Evolutionary conservation across 2,797 vertebrate genomes (phyloP).

Genomic region (Paedocypris micromegethes): DNA sequence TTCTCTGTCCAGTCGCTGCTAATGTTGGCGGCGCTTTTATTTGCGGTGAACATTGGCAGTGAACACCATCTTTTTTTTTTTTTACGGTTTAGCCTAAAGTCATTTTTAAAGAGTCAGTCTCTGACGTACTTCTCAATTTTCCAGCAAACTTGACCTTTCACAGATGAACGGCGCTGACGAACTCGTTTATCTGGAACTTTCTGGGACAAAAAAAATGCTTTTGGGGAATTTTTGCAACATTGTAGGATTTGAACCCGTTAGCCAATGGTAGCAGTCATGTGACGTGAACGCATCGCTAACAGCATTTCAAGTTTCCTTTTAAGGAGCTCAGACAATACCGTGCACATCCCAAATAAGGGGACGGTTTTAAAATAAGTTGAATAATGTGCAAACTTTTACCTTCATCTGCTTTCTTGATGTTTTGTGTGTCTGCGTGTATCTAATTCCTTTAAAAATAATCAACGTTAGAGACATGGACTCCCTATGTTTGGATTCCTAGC

Average conservation of each 20-base stretch:
- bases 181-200: slow-evolving; percentile 25
- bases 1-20: slow-evolving; percentile 15
- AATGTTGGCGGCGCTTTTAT: slow-evolving; percentile 34
- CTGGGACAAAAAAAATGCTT: slow-evolving; percentile 36
- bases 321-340: slow-evolving; percentile 54
- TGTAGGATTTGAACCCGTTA: slow-evolving; percentile 33
- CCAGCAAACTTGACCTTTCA: slow-evolving; percentile 41
- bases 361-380: slow-evolving; percentile 47
- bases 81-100: slow-evolving; percentile 44
- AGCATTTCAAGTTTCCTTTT: slow-evolving; percentile 59
- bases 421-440: too few species aligned
- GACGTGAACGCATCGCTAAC: slow-evolving; percentile 50
- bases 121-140: slow-evolving; percentile 45
- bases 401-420: too few species aligned
- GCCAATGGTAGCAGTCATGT: slow-evolving; percentile 49
- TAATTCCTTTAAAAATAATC: too few species aligned
- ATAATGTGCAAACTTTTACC: too few species aligned
- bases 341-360: slow-evolving; percentile 63
- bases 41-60: slow-evolving; percentile 43
- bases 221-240: slow-evolving; percentile 46
- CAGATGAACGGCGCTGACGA: slow-evolving; percentile 40
- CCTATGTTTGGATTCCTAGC: too few species aligned
- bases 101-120: neutral
- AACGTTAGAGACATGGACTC: neutral
- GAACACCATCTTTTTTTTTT: slow-evolving; percentile 29